Conservation (phyloP, 2,888 invertebrate genomes). For the Rhopalosiphum nymphaeae region DNA sequence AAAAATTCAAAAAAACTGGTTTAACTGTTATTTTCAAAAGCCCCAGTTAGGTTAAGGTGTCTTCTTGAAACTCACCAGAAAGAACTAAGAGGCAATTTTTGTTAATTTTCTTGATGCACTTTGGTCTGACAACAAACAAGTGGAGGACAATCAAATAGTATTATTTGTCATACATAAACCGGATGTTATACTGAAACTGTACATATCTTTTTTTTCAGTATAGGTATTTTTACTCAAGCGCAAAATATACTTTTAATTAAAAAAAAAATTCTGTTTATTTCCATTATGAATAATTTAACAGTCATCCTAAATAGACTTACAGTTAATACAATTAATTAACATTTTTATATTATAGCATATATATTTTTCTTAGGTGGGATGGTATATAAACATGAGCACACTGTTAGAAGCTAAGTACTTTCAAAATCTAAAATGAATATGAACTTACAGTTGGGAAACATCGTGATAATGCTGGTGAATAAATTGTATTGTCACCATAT, state of each 20-base stretch:
- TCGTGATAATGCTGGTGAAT: constrained; percentile 41
- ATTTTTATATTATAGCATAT: background rate
- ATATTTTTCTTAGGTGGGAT: background rate
- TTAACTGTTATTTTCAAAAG: too few relatives aligned
- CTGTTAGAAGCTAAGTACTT: background rate
- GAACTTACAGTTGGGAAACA: constrained; percentile 51
- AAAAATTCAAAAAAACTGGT: too few relatives aligned
- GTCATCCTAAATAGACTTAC: background rate
- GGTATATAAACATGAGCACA: background rate
- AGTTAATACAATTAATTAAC: background rate
- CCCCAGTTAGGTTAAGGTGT: too few relatives aligned
- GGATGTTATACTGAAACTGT: too few relatives aligned
- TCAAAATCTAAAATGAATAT: background rate
- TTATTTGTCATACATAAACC: too few relatives aligned
- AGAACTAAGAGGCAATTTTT: too few relatives aligned
- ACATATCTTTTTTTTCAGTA: too few relatives aligned
- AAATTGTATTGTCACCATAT: constrained; percentile 44
- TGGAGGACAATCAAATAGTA: too few relatives aligned
- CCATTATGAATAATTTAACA: background rate
- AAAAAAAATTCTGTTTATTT: background rate
- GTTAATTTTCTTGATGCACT: too few relatives aligned
- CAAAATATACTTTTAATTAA: background rate
- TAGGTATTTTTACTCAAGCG: background rate
- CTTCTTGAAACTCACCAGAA: too few relatives aligned
- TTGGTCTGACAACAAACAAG: too few relatives aligned